Percentiles rank a stretch among this genome's conserved stretches.
phyloP scores from a whole-genome alignment of 1,140 invertebrate genomes.

The Brachionus asplanchnoidis region DNA sequence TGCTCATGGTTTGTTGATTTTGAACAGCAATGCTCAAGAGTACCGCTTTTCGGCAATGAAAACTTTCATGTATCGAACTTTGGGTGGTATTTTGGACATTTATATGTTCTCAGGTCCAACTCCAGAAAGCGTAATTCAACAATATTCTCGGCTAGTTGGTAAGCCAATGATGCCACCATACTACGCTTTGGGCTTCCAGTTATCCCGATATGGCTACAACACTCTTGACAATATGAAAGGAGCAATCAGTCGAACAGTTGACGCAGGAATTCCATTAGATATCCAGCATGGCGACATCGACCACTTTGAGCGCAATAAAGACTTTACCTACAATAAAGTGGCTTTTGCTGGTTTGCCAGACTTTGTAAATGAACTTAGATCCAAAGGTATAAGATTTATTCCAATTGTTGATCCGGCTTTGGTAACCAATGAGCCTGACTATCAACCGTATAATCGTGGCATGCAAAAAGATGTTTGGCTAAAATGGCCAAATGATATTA shows the following conservation, averaged over 20 bases:
- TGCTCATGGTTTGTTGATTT: conserved; percentile 28
- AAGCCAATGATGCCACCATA: conserved; percentile 58
- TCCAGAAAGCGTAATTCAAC: conserved; percentile 52
- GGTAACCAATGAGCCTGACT: conserved; percentile 48
- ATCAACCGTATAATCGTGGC: conserved; percentile 49
- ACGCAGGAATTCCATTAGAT: conserved; percentile 46
- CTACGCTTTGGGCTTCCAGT: conserved; percentile 60
- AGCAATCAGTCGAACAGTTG: not conserved
- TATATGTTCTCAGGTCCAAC: conserved; percentile 59
- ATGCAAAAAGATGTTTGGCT: conserved; percentile 47
- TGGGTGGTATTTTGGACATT: conserved; percentile 57
- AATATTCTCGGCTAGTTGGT: conserved; percentile 51
- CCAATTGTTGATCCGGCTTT: conserved; percentile 54
- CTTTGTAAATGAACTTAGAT: conserved; percentile 53
- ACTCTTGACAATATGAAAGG: conserved; percentile 46
- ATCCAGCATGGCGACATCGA: conserved; percentile 57
- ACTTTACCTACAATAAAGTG: conserved; percentile 56
- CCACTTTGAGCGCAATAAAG: conserved; percentile 52
- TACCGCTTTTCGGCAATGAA: conserved; percentile 44
- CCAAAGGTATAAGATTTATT: conserved; percentile 52
- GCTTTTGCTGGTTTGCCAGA: conserved; percentile 53
- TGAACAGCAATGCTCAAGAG: conserved; percentile 45
- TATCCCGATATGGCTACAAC: conserved; percentile 56
- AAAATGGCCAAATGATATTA: conserved; percentile 47
- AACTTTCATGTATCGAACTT: conserved; percentile 50